These are phyloP conservation scores for Antennarius striatus DNA, from an alignment of 2,113 vertebrate genomes.

Conservation along the genomic window DNA sequence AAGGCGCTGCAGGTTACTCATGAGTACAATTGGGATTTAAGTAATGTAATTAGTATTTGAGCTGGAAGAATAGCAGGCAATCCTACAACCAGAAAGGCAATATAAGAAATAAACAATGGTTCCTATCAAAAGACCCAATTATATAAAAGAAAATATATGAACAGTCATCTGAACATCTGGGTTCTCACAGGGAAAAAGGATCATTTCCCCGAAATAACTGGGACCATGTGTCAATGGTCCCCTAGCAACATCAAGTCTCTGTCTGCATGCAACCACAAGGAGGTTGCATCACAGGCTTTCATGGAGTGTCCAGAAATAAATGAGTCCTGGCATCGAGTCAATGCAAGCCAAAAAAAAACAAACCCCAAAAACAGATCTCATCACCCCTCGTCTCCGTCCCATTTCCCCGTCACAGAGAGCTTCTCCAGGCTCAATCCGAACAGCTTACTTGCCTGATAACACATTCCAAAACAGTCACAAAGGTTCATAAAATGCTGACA, in stretches of 20 bases:
- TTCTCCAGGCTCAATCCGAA: conserved; percentile 22
- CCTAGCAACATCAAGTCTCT: conserved; percentile 48
- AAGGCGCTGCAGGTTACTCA: conserved; percentile 10
- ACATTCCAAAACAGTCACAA: conserved; percentile 56
- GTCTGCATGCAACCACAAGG: conserved; percentile 39
- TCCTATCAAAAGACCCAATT: conserved; percentile 23
- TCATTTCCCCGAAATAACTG: conserved; percentile 16
- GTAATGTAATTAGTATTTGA: conserved; percentile 10
- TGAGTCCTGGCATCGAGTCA: conserved; percentile 44
- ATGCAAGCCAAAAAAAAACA: conserved; percentile 33
- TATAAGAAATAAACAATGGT: conserved; percentile 19
- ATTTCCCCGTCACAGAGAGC: conserved; percentile 29
- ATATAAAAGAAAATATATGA: conserved; percentile 17
- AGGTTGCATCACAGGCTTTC: conserved; percentile 28
- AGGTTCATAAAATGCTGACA: conserved; percentile 50
- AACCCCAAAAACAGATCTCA: conserved; percentile 42
- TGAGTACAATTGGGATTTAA: not conserved
- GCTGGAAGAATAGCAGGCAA: conserved; percentile 27
- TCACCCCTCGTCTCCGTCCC: conserved; percentile 43
- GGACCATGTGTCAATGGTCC: conserved; percentile 49
- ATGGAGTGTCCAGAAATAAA: conserved; percentile 48
- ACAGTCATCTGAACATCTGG: conserved; percentile 22
- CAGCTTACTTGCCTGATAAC: conserved; percentile 53
- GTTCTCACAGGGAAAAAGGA: conserved; percentile 27
- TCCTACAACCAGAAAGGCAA: conserved; percentile 14